Evolutionary conservation across 2,113 vertebrate genomes (phyloP).

Genomic region (Colius striatus): DNA sequence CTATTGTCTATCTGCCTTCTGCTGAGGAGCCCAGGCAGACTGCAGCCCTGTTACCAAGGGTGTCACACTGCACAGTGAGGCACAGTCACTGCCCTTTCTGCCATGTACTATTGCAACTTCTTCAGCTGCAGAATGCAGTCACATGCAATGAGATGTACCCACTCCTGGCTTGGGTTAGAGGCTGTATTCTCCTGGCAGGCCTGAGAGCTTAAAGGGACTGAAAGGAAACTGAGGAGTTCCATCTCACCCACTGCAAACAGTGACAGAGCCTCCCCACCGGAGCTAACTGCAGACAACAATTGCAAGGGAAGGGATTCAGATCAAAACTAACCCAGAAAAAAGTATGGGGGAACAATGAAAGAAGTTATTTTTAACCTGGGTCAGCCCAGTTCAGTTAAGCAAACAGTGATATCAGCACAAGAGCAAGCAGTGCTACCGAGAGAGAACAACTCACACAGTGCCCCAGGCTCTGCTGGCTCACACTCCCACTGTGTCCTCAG

Average conservation of each 20-base stretch:
- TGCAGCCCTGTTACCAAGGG: neutral
- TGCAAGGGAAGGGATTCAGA: neutral
- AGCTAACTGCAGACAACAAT: neutral
- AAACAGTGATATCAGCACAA: neutral
- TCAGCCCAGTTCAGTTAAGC: neutral
- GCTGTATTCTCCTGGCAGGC: neutral
- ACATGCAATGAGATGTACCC: neutral
- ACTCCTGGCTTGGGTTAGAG: neutral
- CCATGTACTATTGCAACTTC: neutral
- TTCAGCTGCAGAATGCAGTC: neutral
- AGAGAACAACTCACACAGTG: neutral
- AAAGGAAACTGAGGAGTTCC: neutral
- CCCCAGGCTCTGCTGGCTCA: neutral
- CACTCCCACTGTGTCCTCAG: fast-evolving
- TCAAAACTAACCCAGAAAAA: neutral
- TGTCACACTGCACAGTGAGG: fast-evolving
- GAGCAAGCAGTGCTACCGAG: neutral
- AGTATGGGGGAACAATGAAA: neutral
- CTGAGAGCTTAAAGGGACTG: neutral
- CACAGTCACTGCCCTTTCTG: neutral
- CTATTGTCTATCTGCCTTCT: neutral
- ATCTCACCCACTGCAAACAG: neutral
- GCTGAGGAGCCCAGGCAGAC: neutral
- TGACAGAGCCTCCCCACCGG: neutral
- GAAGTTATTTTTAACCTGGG: neutral